Conservation (phyloP, 2,113 vertebrate species). For the Plestiodon gilberti region DNA sequence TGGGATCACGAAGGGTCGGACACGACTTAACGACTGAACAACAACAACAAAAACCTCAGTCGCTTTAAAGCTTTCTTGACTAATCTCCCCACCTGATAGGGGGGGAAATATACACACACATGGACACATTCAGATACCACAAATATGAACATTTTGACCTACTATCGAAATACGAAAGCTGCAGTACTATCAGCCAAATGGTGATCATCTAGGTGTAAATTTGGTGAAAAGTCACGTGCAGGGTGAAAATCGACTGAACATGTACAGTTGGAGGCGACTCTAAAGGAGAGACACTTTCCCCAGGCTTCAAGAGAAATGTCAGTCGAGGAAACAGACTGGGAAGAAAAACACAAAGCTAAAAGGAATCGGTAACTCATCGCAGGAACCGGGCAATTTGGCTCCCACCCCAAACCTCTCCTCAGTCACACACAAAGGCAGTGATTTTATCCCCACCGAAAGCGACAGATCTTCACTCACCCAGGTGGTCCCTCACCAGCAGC, state of each 20-base stretch:
- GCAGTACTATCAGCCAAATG: neutral
- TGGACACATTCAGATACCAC: neutral
- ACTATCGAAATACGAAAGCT: neutral
- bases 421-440: neutral
- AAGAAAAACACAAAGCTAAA: neutral
- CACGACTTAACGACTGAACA: too few relatives aligned
- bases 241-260: neutral
- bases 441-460: neutral
- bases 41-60: too few relatives aligned
- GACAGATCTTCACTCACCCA: neutral
- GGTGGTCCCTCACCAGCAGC: neutral
- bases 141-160: neutral
- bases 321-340: neutral
- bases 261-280: neutral
- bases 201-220: neutral
- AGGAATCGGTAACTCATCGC: neutral
- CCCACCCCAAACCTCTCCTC: neutral
- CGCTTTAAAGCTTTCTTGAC: neutral
- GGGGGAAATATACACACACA: too few relatives aligned
- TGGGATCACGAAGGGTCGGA: too few relatives aligned
- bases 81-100: neutral
- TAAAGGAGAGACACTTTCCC: neutral
- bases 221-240: neutral
- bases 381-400: too few relatives aligned
- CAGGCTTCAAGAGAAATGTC: neutral